Evolutionary conservation across 2,113 vertebrate genomes (phyloP).

Genomic region (Crotalus viridis): DNA sequence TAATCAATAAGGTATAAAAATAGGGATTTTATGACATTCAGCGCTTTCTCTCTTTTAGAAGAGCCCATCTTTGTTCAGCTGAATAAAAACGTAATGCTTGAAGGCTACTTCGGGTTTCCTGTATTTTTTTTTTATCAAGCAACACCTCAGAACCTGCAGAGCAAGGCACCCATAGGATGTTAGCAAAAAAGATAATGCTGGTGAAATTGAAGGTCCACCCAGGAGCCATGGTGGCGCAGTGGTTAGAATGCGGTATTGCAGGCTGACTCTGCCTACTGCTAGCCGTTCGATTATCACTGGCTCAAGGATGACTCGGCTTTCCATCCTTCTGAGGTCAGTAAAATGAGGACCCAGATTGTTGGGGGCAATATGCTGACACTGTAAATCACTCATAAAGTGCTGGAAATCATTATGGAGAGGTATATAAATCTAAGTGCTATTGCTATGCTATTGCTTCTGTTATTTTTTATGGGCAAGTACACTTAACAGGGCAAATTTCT

Average conservation of each 20-base stretch:
- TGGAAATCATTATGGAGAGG: not conserved
- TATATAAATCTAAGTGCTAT: not conserved
- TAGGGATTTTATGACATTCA: too few species aligned
- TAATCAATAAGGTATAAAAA: too few species aligned
- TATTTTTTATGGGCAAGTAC: not conserved
- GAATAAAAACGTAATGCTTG: too few species aligned
- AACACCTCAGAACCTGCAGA: too few species aligned
- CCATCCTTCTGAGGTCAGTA: not conserved
- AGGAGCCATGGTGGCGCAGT: not conserved
- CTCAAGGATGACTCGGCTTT: not conserved
- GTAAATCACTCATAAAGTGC: not conserved
- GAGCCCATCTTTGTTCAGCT: too few species aligned
- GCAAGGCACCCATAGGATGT: not conserved
- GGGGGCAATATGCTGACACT: not conserved
- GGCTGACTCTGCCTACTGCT: not conserved
- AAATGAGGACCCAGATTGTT: not conserved
- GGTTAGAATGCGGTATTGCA: not conserved
- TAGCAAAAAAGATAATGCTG: not conserved
- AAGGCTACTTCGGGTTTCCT: too few species aligned
- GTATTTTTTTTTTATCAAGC: too few species aligned
- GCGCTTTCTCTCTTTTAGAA: too few species aligned
- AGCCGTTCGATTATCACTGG: not conserved
- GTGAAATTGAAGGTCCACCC: not conserved
- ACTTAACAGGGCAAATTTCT: not conserved
- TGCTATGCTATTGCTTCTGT: not conserved